Conservation (phyloP, 1,140 invertebrate species). For the Pomacea maculata region DNA sequence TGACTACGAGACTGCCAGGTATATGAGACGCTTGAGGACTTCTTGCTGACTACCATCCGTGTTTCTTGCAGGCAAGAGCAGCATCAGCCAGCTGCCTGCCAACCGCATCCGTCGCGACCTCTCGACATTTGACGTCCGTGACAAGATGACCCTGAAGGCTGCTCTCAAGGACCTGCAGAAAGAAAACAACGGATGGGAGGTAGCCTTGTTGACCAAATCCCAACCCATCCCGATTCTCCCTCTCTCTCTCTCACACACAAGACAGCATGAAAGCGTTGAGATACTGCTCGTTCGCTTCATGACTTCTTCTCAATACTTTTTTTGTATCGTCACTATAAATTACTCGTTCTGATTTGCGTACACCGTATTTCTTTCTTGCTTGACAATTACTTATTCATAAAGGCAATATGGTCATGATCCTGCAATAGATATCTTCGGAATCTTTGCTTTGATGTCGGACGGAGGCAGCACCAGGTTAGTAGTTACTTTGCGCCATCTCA, state of each 20-base stretch:
- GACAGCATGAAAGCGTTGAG: too few relatives aligned
- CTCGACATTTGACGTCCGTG: conserved; percentile 11
- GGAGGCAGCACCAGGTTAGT: conserved; percentile 1
- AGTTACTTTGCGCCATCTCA: background rate
- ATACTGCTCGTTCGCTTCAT: background rate
- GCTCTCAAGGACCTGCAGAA: conserved; percentile 22
- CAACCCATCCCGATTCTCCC: background rate
- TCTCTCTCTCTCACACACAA: background rate
- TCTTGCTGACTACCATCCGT: too few relatives aligned
- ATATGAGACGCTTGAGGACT: too few relatives aligned
- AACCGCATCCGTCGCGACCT: conserved; percentile 31
- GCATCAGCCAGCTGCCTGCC: background rate
- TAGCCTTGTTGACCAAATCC: background rate
- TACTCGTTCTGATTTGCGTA: too few relatives aligned
- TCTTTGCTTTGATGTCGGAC: background rate
- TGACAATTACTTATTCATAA: too few relatives aligned
- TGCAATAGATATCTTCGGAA: background rate
- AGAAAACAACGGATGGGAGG: background rate
- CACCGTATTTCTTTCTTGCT: too few relatives aligned
- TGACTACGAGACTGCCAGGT: too few relatives aligned
- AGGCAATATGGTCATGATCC: too few relatives aligned
- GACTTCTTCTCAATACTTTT: background rate
- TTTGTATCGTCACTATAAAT: too few relatives aligned
- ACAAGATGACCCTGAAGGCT: conserved; percentile 21
- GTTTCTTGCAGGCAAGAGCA: background rate